Evolutionary conservation across 2,113 vertebrate species (phyloP), one percentile per base, ranked within the genome.

Genomic region (Callithrix jacchus): DNA sequence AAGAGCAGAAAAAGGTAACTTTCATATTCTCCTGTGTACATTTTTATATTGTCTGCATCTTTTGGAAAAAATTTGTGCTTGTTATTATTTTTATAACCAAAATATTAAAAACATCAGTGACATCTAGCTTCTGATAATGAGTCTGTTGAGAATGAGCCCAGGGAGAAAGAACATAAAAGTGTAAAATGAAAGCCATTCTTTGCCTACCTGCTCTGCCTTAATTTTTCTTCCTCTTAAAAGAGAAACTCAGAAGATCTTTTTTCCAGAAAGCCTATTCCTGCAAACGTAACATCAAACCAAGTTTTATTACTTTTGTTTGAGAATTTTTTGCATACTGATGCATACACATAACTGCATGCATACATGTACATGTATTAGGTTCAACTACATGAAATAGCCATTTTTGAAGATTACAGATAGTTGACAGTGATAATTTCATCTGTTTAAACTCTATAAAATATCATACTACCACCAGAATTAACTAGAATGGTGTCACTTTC

Each of bases 41-140:
- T 54, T 93, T 93, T 77, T 92, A 85, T 56, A 89, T 87, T 93
- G 40, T 81, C 73, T 93, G 45, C 7, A 32, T 32, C 56, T 84
- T 92, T 96, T 93, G n/a, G 87, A 89, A 96, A 86, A 86, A 82
- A 49, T 11, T 47, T 64, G 32, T 85, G 32, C 52, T 52, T 32
- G 20, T 81, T 14, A 86, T 93, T 93, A 71, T 82, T 89, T 92
- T 77, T 86, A 86, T 83, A 71, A 54, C 79, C 52, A 77, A 25
- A 77, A 61, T 92, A 70, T 77, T 94, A 86, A 94, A 94, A 86
- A 84, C n/a, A 82, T 74, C 92, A 94, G 1, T 56, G 20, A 11
- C 79, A 81, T 80, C 79, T 40, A 68, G 7, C 30, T 56, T 86
- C 49, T 89, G 61, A 89, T 93, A 92, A 95, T 81, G 93, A 91